phyloP scores from a whole-genome alignment of 2,113 vertebrate genomes.

The Desmodus rotundus region DNA sequence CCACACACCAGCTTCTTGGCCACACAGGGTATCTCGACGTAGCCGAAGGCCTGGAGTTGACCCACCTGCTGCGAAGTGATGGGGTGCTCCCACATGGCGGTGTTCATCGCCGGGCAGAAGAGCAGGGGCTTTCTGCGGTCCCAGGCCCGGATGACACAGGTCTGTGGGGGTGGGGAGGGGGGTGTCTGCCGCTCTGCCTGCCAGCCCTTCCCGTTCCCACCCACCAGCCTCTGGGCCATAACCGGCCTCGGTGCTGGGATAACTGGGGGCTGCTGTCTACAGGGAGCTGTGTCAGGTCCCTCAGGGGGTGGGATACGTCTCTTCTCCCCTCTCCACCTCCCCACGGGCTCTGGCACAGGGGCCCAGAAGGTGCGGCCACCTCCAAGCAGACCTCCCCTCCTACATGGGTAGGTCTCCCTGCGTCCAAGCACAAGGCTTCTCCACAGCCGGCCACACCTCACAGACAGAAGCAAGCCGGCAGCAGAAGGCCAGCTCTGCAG shows the following conservation, averaged over 20 bases:
- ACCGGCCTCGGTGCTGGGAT: background rate
- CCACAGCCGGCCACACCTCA: background rate
- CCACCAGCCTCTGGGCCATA: background rate
- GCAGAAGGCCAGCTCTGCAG: background rate
- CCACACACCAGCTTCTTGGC: slow-evolving; percentile 94
- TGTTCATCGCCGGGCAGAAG: slow-evolving; percentile 99
- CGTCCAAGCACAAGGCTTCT: background rate
- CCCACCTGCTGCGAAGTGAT: slow-evolving; percentile 89
- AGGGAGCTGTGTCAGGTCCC: background rate
- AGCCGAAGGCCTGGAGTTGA: slow-evolving; percentile 90
- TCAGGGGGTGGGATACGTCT: background rate
- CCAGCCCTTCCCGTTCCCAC: background rate
- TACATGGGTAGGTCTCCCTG: background rate
- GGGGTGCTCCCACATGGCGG: slow-evolving; percentile 96
- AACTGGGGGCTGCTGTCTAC: background rate
- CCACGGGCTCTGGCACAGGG: background rate
- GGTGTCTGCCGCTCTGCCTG: background rate
- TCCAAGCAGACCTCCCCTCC: background rate
- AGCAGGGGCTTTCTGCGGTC: slow-evolving; percentile 90
- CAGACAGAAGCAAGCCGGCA: background rate
- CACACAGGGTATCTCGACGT: slow-evolving; percentile 92
- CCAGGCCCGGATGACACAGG: slow-evolving; percentile 95
- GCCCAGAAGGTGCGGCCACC: background rate
- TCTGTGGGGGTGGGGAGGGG: slow-evolving; percentile 76
- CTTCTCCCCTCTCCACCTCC: background rate